A percentile compares a stretch with the other conserved stretches of the same genome.
These are phyloP conservation scores for Apistogramma diplotaenia DNA, from an alignment of 2,113 vertebrate genomes.

Conservation along the genomic window DNA sequence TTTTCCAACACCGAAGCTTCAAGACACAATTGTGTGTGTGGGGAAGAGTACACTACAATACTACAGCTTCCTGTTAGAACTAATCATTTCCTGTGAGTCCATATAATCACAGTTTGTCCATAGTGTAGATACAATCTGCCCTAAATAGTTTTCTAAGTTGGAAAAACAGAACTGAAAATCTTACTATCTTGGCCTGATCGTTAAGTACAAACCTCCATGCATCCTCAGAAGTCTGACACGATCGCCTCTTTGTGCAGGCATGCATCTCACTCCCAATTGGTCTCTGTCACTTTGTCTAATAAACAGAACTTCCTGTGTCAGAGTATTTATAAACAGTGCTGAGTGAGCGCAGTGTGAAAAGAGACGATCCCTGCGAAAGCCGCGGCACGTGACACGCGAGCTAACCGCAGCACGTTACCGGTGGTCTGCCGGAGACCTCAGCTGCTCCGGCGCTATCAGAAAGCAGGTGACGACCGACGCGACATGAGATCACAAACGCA, in stretches of 20 bases:
- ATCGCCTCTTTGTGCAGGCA: slow-evolving; percentile 29
- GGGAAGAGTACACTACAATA: slow-evolving; percentile 41
- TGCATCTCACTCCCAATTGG: slow-evolving; percentile 48
- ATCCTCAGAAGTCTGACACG: slow-evolving; percentile 36
- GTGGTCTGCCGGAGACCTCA: slow-evolving; percentile 9
- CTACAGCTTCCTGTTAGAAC: slow-evolving; percentile 65
- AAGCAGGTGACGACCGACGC: slow-evolving; percentile 55
- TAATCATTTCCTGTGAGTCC: slow-evolving; percentile 57
- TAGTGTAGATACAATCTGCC: neutral
- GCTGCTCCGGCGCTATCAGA: slow-evolving; percentile 6
- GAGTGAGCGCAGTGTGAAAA: slow-evolving; percentile 62
- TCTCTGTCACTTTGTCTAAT: slow-evolving; percentile 69
- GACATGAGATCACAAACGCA: slow-evolving; percentile 29
- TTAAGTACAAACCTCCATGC: neutral
- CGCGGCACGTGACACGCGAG: slow-evolving; percentile 47
- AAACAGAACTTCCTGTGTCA: slow-evolving; percentile 74
- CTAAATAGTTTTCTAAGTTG: neutral
- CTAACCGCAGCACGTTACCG: slow-evolving; percentile 11
- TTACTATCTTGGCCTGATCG: neutral
- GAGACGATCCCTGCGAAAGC: slow-evolving; percentile 51
- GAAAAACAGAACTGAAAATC: neutral
- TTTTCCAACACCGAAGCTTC: neutral
- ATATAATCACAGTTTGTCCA: slow-evolving; percentile 38
- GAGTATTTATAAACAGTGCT: slow-evolving; percentile 69
- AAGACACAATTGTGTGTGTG: slow-evolving; percentile 3